Evolutionary conservation across 1,140 invertebrate species (phyloP), one percentile per base, ranked within the genome.

Genomic region (Dermatophagoides farinae): DNA sequence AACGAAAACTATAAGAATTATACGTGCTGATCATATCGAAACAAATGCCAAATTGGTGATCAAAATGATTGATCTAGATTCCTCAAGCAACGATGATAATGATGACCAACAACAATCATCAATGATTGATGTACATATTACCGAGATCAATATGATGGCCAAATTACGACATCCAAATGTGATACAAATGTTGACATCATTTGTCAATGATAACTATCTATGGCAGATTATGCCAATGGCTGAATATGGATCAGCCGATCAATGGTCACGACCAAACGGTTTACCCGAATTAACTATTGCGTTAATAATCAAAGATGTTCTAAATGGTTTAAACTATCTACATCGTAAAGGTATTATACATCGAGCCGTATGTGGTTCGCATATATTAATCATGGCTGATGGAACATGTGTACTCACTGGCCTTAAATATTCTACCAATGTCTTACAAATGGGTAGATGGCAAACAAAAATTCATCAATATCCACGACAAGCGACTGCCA

Each of bases 311-410:
- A 76, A 77, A 68, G 86, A 90, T 73, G 77, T 86, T 22, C 72
- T 91, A 49, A 70, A 77, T 43, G 88, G 82, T 0, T 72, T 92
- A 20, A 79, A 84, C 65, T 92, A 92, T 71, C 77, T 93, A 62
- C 87, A 91, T 70, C 78, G 77, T 62, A 81, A 81, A 71, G 81
- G 85, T 61, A 83, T 84, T 69, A 86, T 93, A 67, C 88, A 91
- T 70, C 84, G 86, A 80, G 23, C 61, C 53, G 51, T 63, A 63
- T 54, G 62, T 54, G 54, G 61, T 25, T 53, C 31, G 73, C 86
- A 91, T 67, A 82, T 92, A 57, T 73, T 91, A 41, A 74, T 89
- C 60, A 81, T 80, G 61, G 76, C 76, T 0, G 73, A 73, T 61
- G 87, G 86, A 0, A 74, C 74, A 65, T 82, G 81, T 37, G 77